A percentile compares a stretch with the other conserved stretches of the same genome.
Evolutionary conservation across 1,140 invertebrate genomes (phyloP).

Genomic region (Spodoptera litura): DNA sequence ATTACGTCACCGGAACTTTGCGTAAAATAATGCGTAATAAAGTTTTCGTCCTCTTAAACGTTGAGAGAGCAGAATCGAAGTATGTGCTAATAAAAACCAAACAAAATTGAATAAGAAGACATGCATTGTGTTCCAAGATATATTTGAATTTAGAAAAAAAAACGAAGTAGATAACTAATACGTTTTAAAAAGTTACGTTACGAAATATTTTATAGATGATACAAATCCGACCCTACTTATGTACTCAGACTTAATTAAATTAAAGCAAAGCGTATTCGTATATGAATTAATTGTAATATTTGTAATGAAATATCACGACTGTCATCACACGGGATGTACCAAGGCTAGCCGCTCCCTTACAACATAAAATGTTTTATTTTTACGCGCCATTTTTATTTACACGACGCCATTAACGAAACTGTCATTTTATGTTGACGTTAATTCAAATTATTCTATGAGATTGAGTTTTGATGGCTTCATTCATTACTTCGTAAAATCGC

Average conservation of each 20-base stretch:
- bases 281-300: slow-evolving; percentile 47
- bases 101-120: too few relatives aligned
- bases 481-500: slow-evolving; percentile 1
- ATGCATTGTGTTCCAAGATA: too few relatives aligned
- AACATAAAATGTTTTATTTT: slow-evolving; percentile 39
- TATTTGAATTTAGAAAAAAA: too few relatives aligned
- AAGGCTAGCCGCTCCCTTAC: slow-evolving; percentile 29
- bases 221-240: neutral
- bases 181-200: too few relatives aligned
- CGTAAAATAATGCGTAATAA: too few relatives aligned
- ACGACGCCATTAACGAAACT: slow-evolving; percentile 31
- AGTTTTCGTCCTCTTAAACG: too few relatives aligned
- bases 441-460: slow-evolving; percentile 26
- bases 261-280: slow-evolving; percentile 5
- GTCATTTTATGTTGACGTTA: slow-evolving; percentile 39
- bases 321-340: slow-evolving; percentile 33
- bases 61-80: too few relatives aligned
- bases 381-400: slow-evolving; percentile 37
- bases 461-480: neutral
- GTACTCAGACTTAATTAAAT: slow-evolving; percentile 14
- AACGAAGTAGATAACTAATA: too few relatives aligned
- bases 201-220: neutral
- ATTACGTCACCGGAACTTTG: slow-evolving; percentile 7
- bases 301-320: slow-evolving; percentile 46
- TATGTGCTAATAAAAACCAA: too few relatives aligned